Evolutionary conservation across 53 echinoderm and acorn worm genomes (phyloP).

Genomic region (Henricia sp.): DNA sequence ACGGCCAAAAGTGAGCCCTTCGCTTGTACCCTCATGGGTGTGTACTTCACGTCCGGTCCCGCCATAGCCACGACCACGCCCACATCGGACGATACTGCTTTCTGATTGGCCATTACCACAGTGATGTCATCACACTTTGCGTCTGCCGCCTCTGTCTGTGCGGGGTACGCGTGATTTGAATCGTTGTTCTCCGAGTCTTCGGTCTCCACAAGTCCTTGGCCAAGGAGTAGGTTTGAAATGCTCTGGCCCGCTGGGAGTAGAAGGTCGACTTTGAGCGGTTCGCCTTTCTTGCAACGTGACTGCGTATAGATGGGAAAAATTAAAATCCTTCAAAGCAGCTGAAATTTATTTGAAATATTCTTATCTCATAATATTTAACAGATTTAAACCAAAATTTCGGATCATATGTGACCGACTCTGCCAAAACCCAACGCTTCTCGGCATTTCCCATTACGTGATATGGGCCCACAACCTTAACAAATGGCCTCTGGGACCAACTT

Average conservation of each 20-base stretch:
- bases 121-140: slow-evolving; percentile 1
- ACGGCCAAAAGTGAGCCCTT: slow-evolving; percentile 63
- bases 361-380: background rate
- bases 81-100: background rate
- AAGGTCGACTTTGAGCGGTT: slow-evolving; percentile 75
- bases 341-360: background rate
- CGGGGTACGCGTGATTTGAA: background rate
- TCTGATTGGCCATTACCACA: background rate
- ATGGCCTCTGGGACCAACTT: no score
- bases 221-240: slow-evolving; percentile 58
- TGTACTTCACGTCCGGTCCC: slow-evolving; percentile 41
- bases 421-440: no score
- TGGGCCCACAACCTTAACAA: no score
- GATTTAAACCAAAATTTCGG: no score
- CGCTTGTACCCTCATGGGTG: slow-evolving; percentile 60
- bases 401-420: no score
- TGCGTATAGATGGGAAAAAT: background rate
- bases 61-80: slow-evolving; percentile 38
- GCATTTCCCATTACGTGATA: no score
- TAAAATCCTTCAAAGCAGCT: background rate
- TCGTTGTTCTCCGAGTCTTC: slow-evolving; percentile 16
- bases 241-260: slow-evolving; percentile 67
- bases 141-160: background rate
- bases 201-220: slow-evolving; percentile 33
- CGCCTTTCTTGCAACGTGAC: slow-evolving; percentile 42